Evolutionary conservation across 2,113 vertebrate genomes (phyloP), one percentile per base, ranked within the genome.

Genomic region (Macheiramphus alcinus): DNA sequence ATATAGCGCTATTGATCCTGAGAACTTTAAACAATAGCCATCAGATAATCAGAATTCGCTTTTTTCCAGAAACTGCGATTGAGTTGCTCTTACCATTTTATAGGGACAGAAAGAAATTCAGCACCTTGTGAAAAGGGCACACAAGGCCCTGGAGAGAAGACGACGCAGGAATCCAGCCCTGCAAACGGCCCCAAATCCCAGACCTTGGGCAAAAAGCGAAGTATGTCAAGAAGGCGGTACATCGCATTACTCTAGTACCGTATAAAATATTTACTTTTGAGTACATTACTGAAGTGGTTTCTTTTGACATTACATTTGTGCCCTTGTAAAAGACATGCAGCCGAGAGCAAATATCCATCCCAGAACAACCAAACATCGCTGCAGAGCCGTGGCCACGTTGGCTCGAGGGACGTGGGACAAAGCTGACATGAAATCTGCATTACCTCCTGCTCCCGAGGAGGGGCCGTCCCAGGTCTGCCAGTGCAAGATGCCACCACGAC

Each of bases 181-280:
- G 7, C 20, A 29, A 59, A 31, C 0, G 1, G 70, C 11, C 78
- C 71, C 32, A 42, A 71, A 86, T 36, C 81, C 43, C 75, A 86
- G 50, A 55, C 26, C 75, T 47, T 7, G 5, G 36, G 66, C 34
- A 50, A 74, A 92, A 92, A 78, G 18, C 42, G 34, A 10, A 89
- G n/a, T 21, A 58, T 32, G 43, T 85, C 71, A 80, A 65, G 70
- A 27, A 42, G 16, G 66, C 68, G 75, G 63, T 50, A 59, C 66
- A 85, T 65, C n/a, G 31, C 84, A 42, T 58, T 71, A 42, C 72
- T 87, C 3, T 8, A 74, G 91, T 13, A 45, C 58, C 42, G 16
- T 38, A 94, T 96, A 55, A 97, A 97, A 97, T 95, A 97, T 97
- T 97, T 94, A 96, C 90, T 92, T 82, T 29, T 40, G 72, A 97